Evolutionary conservation across 2,113 vertebrate genomes (phyloP).

Genomic region (Mus spicilegus): DNA sequence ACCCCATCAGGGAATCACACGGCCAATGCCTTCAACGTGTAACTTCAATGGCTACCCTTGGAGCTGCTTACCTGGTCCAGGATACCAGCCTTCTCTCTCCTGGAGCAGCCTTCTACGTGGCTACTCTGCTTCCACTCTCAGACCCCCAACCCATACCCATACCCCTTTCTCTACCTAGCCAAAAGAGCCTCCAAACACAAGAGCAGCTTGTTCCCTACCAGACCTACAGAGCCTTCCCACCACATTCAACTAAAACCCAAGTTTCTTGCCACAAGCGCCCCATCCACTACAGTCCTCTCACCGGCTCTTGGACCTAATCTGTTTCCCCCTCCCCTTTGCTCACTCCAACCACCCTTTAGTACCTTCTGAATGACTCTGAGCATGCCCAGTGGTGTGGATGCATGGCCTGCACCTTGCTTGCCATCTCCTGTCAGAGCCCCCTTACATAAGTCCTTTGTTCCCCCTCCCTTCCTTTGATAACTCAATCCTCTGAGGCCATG

Average conservation of each 20-base stretch:
- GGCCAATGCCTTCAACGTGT: not conserved
- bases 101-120: not conserved
- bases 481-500: fast-evolving
- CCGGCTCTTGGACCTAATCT: not conserved
- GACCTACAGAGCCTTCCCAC: not conserved
- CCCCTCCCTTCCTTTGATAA: not conserved
- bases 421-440: not conserved
- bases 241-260: not conserved
- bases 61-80: not conserved
- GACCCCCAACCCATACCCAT: not conserved
- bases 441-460: not conserved
- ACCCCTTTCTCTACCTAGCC: not conserved
- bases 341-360: not conserved
- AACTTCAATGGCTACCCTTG: not conserved
- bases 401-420: not conserved
- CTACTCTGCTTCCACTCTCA: not conserved
- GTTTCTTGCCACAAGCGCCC: not conserved
- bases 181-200: not conserved
- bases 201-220: not conserved
- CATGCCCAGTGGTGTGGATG: not conserved
- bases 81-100: not conserved
- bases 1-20: not conserved
- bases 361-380: not conserved
- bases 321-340: not conserved
- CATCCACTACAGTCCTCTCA: fast-evolving